These are phyloP conservation scores for Harpagus bidentatus DNA, from an alignment of 2,113 vertebrate species.

Conservation along the genomic window DNA sequence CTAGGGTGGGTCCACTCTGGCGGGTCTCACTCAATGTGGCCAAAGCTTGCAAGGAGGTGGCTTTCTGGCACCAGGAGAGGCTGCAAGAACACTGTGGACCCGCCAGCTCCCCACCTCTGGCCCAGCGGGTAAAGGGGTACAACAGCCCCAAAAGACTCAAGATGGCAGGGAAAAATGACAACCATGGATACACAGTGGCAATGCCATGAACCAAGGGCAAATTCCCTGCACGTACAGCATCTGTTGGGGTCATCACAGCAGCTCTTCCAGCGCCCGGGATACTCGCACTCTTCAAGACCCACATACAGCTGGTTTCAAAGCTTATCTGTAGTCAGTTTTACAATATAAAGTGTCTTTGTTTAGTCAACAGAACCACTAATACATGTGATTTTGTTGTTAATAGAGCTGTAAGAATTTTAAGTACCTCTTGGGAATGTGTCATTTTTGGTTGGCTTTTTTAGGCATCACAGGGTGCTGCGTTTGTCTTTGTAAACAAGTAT, in stretches of 20 bases:
- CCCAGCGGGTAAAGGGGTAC: not conserved
- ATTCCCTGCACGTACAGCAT: not conserved
- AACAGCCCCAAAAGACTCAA: not conserved
- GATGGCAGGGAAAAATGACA: not conserved
- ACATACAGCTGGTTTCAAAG: not conserved
- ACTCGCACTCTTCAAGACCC: not conserved
- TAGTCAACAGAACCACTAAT: conserved; percentile 55
- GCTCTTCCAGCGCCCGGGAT: not conserved
- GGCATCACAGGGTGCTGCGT: conserved; percentile 41
- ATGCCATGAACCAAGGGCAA: not conserved
- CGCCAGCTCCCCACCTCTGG: not conserved
- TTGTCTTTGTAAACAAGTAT: conserved; percentile 11
- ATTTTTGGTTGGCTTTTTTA: conserved; percentile 60
- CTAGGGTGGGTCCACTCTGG: not conserved
- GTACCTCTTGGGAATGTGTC: conserved; percentile 64
- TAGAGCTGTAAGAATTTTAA: conserved; percentile 65
- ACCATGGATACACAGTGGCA: not conserved
- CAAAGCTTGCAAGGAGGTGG: not conserved
- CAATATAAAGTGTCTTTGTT: conserved; percentile 65
- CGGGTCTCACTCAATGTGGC: not conserved
- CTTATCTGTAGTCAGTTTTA: conserved; percentile 10
- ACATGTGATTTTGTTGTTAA: conserved; percentile 49
- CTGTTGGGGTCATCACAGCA: not conserved
- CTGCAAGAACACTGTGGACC: not conserved
- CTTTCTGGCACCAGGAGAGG: not conserved